These are phyloP conservation scores for Pogonocherus hispidulus DNA, from an alignment of 2,888 invertebrate species.

Conservation along the genomic window DNA sequence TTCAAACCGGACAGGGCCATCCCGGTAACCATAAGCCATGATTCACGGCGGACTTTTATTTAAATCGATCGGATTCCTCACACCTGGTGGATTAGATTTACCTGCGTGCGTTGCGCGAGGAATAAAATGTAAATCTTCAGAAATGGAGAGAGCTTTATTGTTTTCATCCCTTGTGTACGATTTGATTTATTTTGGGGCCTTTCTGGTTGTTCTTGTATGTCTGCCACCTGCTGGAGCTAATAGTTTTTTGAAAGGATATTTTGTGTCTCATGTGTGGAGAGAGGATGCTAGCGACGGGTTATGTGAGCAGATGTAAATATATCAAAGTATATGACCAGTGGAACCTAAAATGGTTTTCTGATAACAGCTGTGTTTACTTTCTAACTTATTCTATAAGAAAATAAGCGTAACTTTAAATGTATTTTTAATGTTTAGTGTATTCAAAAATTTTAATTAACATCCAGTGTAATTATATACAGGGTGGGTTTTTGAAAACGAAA, in stretches of 20 bases:
- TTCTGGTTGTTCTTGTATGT: neutral
- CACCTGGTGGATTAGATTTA: slow-evolving; percentile 28
- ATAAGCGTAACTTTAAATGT: too few relatives aligned
- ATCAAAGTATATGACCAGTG: too few relatives aligned
- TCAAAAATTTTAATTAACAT: too few relatives aligned
- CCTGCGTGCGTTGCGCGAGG: slow-evolving; percentile 1
- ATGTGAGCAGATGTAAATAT: too few relatives aligned
- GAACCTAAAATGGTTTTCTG: too few relatives aligned
- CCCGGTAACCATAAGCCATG: slow-evolving; percentile 31
- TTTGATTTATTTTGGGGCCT: slow-evolving; percentile 1
- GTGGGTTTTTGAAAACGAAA: too few relatives aligned
- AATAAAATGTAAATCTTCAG: neutral
- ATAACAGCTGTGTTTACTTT: too few relatives aligned
- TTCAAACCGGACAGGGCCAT: slow-evolving; percentile 28
- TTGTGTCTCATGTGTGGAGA: neutral
- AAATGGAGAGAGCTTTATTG: neutral
- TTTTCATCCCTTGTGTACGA: neutral
- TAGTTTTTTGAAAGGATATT: neutral
- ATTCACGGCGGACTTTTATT: slow-evolving; percentile 28
- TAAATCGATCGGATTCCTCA: slow-evolving; percentile 33
- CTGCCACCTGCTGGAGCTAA: neutral
- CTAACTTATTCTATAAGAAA: too few relatives aligned
- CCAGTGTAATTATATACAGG: too few relatives aligned
- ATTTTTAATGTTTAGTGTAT: too few relatives aligned
- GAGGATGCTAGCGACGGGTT: neutral